Evolutionary conservation across 2,113 vertebrate genomes (phyloP).

Genomic region (Ceyx cyanopectus): DNA sequence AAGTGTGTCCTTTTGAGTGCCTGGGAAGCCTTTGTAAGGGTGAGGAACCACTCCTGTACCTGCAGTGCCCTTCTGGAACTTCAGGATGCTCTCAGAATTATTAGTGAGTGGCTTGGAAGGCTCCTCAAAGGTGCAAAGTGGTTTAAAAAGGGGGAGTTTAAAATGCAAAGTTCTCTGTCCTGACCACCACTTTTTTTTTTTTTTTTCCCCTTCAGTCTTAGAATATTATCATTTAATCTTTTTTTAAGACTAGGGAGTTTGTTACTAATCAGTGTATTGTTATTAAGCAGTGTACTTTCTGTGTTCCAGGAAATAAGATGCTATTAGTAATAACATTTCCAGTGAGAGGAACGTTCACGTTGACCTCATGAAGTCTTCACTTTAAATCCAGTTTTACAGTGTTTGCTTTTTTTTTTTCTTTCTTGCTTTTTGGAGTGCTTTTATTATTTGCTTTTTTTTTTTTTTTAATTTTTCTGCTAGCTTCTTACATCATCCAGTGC

Average conservation of each 20-base stretch:
- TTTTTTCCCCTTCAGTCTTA: neutral
- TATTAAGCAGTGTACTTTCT: neutral
- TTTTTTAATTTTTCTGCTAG: neutral
- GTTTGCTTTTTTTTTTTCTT: neutral
- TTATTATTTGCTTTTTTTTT: neutral
- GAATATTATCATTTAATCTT: no score
- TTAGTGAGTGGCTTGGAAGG: neutral
- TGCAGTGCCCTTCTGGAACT: neutral
- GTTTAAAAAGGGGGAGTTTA: neutral
- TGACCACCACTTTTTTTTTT: neutral
- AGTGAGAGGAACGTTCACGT: neutral
- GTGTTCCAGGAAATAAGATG: neutral
- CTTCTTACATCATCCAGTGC: neutral
- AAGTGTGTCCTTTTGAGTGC: neutral
- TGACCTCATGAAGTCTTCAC: neutral
- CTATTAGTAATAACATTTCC: neutral
- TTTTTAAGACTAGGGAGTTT: neutral
- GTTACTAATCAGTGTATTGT: neutral
- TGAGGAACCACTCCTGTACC: accelerated
- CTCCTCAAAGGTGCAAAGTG: neutral
- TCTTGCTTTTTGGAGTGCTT: neutral
- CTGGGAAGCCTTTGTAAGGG: neutral
- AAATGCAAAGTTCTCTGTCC: neutral
- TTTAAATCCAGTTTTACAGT: neutral
- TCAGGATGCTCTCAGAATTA: neutral